Evolutionary conservation across 2,888 invertebrate species (phyloP).

Genomic region (Drosophila histrio): DNA sequence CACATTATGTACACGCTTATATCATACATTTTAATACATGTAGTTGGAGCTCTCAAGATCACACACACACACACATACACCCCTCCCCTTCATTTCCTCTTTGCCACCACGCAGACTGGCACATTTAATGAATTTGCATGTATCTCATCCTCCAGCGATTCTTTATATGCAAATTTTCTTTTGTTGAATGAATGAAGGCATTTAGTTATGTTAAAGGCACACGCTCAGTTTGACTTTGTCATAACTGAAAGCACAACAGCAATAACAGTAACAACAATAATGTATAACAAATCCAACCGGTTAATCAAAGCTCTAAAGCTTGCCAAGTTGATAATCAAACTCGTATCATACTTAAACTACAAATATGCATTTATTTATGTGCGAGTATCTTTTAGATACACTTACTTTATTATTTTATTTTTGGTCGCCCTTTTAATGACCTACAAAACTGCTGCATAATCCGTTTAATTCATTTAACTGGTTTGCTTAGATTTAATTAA

Average conservation of each 20-base stretch:
- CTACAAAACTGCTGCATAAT: not conserved
- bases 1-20: not conserved
- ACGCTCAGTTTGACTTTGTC: constrained; percentile 26
- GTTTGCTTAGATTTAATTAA: constrained; percentile 2
- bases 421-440: constrained; percentile 6
- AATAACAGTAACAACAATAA: constrained; percentile 10
- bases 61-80: not conserved
- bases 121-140: constrained; percentile 10
- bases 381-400: not conserved
- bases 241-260: constrained; percentile 15
- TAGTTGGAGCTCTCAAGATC: constrained; percentile 15
- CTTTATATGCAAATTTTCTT: constrained; percentile 46
- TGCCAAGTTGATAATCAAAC: constrained; percentile 5
- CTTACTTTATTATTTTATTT: not conserved
- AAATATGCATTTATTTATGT: constrained; percentile 8
- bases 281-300: constrained; percentile 50
- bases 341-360: not conserved
- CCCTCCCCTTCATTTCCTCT: too few species aligned
- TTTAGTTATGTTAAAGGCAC: constrained; percentile 33
- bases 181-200: constrained; percentile 38
- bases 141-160: constrained; percentile 30
- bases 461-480: not conserved
- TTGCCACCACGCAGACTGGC: not conserved
- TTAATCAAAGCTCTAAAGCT: constrained; percentile 28
- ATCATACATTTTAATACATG: not conserved